Conservation (phyloP, 35 echinoderm and acorn worm genomes). For the Chiridota heheva region DNA sequence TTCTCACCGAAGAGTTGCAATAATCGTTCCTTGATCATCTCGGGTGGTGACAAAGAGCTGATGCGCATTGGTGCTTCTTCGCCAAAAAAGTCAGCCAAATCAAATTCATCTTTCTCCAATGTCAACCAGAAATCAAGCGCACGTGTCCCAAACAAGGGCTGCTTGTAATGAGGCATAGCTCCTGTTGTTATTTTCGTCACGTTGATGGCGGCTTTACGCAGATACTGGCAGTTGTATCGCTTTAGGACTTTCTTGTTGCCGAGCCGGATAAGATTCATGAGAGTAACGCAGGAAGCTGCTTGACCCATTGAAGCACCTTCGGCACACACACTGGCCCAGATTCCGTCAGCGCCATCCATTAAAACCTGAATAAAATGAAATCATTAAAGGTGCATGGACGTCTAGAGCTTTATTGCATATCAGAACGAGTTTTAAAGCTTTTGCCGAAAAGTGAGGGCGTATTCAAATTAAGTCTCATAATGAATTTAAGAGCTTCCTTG, state of each 20-base stretch:
- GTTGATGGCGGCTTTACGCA: not conserved
- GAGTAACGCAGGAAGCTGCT: constrained; percentile 25
- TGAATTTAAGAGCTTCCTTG: no score
- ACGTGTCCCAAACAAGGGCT: constrained; percentile 37
- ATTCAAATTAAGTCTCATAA: no score
- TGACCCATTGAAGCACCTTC: constrained; percentile 57
- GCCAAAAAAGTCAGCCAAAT: no score
- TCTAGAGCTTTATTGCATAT: no score
- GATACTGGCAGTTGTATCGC: constrained; percentile 40
- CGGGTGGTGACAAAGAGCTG: not conserved
- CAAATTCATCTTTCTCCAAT: not conserved
- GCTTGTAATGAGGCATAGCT: constrained; percentile 5
- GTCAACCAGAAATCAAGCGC: constrained; percentile 23
- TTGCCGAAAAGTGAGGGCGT: no score
- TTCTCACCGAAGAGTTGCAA: constrained; percentile 4
- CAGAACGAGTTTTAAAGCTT: no score
- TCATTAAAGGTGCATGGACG: no score
- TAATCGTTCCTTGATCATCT: not conserved
- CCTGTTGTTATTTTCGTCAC: constrained; percentile 44
- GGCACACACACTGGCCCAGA: constrained; percentile 35
- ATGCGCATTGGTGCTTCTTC: constrained; percentile 14
- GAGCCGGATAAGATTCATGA: constrained; percentile 35
- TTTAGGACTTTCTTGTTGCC: constrained; percentile 35
- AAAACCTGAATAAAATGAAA: no score
- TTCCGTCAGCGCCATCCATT: constrained; percentile 36